Base-by-base conservation (phyloP, 2,888 invertebrate genomes). In the Melanotus villosus region DNA sequence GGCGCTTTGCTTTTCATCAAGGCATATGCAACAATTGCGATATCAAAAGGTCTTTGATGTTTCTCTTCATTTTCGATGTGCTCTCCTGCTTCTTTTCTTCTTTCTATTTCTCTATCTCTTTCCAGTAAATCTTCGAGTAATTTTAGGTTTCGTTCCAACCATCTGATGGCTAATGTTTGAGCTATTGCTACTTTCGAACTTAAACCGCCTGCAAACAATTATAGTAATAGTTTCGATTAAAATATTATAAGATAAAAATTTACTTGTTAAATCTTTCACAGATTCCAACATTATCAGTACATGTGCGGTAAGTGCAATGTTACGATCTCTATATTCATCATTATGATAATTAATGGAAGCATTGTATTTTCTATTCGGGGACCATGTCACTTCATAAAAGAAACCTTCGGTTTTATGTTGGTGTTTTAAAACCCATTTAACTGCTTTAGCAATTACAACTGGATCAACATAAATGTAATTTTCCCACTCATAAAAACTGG, bases 401-500 rank as follows among this genome's bases (percentile, higher is more conserved):
- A 95, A 91, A 0, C 98, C 98, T 18, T 93, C 91, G 0, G 88
- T 88, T n/a, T n/a, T n/a, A 0, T 90, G 91, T 84, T 98, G 98
- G 84, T 95, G 94, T 57, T 91, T 88, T 64, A 98, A 84, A 1
- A 98, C 86, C 96, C 96, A 98, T 0, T 91, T 87, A 1, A 96
- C 93, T 0, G 97, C 91, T 81, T 91, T 92, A 2, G 93, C 90
- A 77, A 98, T 94, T 74, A 96, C 93, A 43, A 90, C 88, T 0
- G 96, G 94, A 83, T 98, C 97, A 74, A 98, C 96, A 85, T 95
- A 98, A 63, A 98, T 91, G 80, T 92, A 96, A 83, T 97, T 96
- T 86, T 98, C 97, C 98, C 98, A 98, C 83, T 98, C 98, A 80
- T 97, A 96, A 84, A 97, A 97, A 34, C 94, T 94, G 0, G 97